Evolutionary conservation across 1,140 invertebrate genomes (phyloP).

Genomic region (Lordiphosa clarofinis): DNA sequence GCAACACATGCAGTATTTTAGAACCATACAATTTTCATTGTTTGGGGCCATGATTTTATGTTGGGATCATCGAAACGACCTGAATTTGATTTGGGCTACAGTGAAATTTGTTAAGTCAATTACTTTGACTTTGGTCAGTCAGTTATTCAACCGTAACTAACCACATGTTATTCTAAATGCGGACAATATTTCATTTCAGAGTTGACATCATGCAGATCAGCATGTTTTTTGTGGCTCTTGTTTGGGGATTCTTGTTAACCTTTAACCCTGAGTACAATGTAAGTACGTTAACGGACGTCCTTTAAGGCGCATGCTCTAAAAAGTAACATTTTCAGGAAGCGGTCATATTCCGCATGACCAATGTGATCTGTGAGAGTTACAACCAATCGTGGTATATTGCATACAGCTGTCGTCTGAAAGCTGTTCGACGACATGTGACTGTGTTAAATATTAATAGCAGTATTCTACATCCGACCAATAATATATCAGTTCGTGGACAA

Average conservation of each 20-base stretch:
- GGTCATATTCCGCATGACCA: slow-evolving; percentile 17
- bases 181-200: not conserved
- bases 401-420: slow-evolving; percentile 19
- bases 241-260: slow-evolving; percentile 22
- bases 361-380: slow-evolving; percentile 6
- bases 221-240: not conserved
- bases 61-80: slow-evolving; percentile 8
- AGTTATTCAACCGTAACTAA: too few species aligned
- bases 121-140: too few species aligned
- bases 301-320: too few species aligned
- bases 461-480: slow-evolving; percentile 1
- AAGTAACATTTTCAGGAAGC: slow-evolving; percentile 8
- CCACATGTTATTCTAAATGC: too few species aligned
- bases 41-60: slow-evolving; percentile 46
- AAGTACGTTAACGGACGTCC: not conserved
- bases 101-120: slow-evolving; percentile 11
- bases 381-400: slow-evolving; percentile 21
- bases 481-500: not conserved
- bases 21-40: slow-evolving; percentile 45
- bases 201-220: too few species aligned
- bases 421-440: slow-evolving; percentile 2
- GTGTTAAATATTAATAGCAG: slow-evolving; percentile 12
- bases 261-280: not conserved
- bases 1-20: slow-evolving; percentile 47
- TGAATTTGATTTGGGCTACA: slow-evolving; percentile 23